Evolutionary conservation across 1,140 invertebrate genomes (phyloP), one percentile per base, ranked within the genome.

Genomic region (Eriosoma lanigerum): DNA sequence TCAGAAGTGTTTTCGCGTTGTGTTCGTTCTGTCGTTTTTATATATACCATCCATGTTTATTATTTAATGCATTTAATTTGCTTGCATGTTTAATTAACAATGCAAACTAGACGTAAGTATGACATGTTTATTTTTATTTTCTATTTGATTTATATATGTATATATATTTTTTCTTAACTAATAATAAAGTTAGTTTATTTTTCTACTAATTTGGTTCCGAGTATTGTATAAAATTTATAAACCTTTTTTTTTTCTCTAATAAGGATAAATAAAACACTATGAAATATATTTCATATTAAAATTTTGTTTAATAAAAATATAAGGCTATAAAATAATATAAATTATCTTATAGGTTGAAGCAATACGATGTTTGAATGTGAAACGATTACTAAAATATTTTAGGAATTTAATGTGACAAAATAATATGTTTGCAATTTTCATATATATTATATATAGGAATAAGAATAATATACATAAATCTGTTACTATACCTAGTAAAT

Each of bases 91-190:
- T 8, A 52, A 52, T 52, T 52, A n/a, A 72, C 46, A 29, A 72
- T 72, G 68, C 50, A 72, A 52, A 52, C 26, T 21, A 72, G 19
- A 50, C 68, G 68, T 72, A 46, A 72, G 68, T 72, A 72, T 50
- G 48, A n/a, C n/a, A n/a, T n/a, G n/a, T n/a, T n/a, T n/a, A n/a
- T n/a, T n/a, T n/a, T n/a, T n/a, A n/a, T n/a, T n/a, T n/a, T n/a
- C n/a, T n/a, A n/a, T n/a, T n/a, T n/a, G n/a, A 38, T 38, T 38
- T 8, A n/a, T 6, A 54, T n/a, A 3, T n/a, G 5, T 54, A 54
- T 54, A n/a, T 54, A n/a, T 38, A 3, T n/a, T n/a, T n/a, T n/a
- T n/a, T n/a, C n/a, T n/a, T n/a, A n/a, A n/a, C n/a, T n/a, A n/a
- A n/a, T n/a, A n/a, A n/a, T n/a, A n/a, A n/a, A n/a, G n/a, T 15